Conservation (phyloP, 2,797 vertebrate species). For the Pipistrellus pipistrellus region DNA sequence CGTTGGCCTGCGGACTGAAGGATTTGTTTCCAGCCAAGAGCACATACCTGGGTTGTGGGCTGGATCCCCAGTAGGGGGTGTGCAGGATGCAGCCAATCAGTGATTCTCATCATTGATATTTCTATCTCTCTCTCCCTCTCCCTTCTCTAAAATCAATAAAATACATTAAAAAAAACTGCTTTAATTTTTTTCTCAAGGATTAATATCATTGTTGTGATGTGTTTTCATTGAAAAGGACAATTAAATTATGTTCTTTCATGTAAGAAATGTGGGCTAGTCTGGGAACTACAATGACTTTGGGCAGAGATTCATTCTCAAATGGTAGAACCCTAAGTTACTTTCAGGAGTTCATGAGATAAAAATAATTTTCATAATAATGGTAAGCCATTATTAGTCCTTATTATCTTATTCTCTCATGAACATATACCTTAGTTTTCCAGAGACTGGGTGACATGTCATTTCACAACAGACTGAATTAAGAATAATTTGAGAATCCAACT, state of each 20-base stretch:
- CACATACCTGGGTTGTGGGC: too few species aligned
- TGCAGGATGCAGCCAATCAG: too few species aligned
- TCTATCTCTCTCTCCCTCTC: too few species aligned
- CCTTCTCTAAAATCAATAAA: too few species aligned
- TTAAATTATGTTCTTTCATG: neutral
- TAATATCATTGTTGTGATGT: neutral
- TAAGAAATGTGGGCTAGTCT: neutral
- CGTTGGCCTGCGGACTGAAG: too few species aligned
- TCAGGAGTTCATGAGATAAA: neutral
- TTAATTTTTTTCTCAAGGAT: neutral
- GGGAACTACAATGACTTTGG: neutral
- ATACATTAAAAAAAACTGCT: neutral
- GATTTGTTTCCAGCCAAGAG: too few species aligned
- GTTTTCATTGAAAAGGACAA: neutral
- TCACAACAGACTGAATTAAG: neutral
- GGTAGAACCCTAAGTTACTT: neutral
- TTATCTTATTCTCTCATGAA: neutral
- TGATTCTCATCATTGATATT: too few species aligned
- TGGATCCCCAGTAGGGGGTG: too few species aligned
- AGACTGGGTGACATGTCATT: neutral
- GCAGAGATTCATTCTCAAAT: neutral
- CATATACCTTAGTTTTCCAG: neutral
- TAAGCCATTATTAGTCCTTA: neutral
- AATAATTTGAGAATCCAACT: neutral
- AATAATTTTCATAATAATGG: slow-evolving; percentile 26